Conservation (phyloP, 2,888 invertebrate species). For the Muscina levida region DNA sequence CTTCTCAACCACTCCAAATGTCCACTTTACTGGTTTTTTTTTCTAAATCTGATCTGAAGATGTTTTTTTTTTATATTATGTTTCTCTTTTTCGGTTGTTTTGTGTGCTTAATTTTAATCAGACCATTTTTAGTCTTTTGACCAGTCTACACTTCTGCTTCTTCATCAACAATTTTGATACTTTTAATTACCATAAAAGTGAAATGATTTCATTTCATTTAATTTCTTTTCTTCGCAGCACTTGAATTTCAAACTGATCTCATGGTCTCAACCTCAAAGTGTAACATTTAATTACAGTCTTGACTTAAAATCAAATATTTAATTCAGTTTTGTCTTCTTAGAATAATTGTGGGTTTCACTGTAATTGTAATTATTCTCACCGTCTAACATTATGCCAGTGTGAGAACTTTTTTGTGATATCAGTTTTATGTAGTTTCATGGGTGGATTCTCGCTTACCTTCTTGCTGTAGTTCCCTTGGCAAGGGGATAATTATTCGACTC, state of each 20-base stretch:
- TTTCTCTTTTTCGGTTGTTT: not conserved
- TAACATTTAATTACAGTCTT: constrained; percentile 30
- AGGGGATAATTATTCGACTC: too few relatives aligned
- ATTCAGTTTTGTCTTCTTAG: constrained; percentile 34
- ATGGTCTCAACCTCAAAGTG: constrained; percentile 5
- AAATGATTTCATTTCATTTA: constrained; percentile 57
- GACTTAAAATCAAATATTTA: constrained; percentile 6
- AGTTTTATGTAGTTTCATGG: constrained; percentile 24
- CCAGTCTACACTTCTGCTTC: not conserved
- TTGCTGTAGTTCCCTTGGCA: not conserved
- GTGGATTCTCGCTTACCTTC: constrained; percentile 26
- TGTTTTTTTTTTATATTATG: not conserved
- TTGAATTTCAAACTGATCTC: not conserved
- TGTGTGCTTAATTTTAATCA: constrained; percentile 31
- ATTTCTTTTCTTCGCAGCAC: constrained; percentile 11
- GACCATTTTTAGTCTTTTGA: constrained; percentile 5
- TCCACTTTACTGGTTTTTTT: too few relatives aligned
- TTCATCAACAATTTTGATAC: not conserved
- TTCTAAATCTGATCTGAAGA: not conserved
- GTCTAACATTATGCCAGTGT: constrained; percentile 20
- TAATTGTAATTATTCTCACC: constrained; percentile 39
- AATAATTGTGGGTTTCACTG: constrained; percentile 36
- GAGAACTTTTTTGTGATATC: constrained; percentile 26
- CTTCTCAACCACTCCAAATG: not conserved
- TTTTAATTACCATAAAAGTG: constrained; percentile 52